Percentiles rank a stretch among this genome's conserved stretches.
phyloP scores from a whole-genome alignment of 2,888 invertebrate genomes.

The Bhutanitis thaidina region DNA sequence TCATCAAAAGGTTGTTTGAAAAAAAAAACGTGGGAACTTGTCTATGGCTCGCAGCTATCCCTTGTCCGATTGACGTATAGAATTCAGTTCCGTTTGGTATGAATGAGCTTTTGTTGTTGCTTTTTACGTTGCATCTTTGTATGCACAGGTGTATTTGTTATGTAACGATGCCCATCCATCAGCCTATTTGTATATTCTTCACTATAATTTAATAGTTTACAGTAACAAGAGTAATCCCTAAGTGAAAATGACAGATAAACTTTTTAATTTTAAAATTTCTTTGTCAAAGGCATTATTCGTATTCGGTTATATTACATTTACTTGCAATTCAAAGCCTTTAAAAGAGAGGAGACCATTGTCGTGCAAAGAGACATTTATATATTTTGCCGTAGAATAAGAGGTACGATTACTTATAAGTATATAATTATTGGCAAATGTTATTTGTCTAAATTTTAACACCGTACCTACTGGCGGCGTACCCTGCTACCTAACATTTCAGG shows the following conservation, averaged over 20 bases:
- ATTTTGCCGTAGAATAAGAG: too few species aligned
- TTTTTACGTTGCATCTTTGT: conserved; percentile 39
- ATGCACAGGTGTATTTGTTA: conserved; percentile 66
- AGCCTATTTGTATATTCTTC: conserved; percentile 13
- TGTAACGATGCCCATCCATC: conserved; percentile 25
- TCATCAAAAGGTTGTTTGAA: conserved; percentile 33
- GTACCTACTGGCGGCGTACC: too few species aligned
- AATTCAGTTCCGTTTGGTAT: conserved; percentile 62
- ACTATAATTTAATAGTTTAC: background rate
- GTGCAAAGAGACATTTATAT: too few species aligned
- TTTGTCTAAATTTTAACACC: too few species aligned
- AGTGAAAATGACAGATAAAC: conserved; percentile 12
- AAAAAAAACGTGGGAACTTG: conserved; percentile 67
- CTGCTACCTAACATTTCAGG: too few species aligned
- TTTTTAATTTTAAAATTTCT: conserved; percentile 7
- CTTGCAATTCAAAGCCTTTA: too few species aligned
- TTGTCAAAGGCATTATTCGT: background rate
- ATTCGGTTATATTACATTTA: background rate
- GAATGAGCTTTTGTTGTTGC: conserved; percentile 43
- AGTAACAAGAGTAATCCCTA: conserved; percentile 17
- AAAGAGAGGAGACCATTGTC: too few species aligned
- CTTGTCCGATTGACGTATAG: conserved; percentile 42
- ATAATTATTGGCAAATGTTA: too few species aligned
- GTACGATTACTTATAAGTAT: too few species aligned
- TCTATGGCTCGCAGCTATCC: conserved; percentile 44